Evolutionary conservation across 2,113 vertebrate species (phyloP).

Genomic region (Acrocephalus kingi): DNA sequence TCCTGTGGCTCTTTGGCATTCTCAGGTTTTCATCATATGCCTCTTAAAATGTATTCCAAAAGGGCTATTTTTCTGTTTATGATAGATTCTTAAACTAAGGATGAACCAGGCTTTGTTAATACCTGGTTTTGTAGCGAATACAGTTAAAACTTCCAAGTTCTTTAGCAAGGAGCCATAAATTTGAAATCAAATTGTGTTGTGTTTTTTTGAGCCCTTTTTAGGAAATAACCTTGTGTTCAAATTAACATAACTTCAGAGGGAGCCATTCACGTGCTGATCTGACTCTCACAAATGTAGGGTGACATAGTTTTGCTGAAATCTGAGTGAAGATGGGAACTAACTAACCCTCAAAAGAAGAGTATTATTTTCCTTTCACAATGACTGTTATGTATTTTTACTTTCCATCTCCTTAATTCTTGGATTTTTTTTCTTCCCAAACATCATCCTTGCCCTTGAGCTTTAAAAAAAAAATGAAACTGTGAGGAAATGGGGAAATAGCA

Average conservation of each 20-base stretch:
- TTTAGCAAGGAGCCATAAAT: not conserved
- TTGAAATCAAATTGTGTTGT: not conserved
- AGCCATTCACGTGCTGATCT: not conserved
- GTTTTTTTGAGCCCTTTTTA: not conserved
- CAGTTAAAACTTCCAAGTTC: not conserved
- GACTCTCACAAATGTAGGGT: not conserved
- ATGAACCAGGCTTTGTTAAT: not conserved
- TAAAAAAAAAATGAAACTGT: not conserved
- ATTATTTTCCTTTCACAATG: not conserved
- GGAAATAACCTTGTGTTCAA: not conserved
- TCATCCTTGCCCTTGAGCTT: not conserved
- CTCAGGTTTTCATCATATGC: not conserved
- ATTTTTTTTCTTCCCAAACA: not conserved
- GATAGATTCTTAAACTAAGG: not conserved
- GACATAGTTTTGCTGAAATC: not conserved
- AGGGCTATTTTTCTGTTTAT: not conserved
- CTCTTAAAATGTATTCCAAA: not conserved
- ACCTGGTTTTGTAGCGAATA: not conserved
- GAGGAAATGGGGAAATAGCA: not conserved
- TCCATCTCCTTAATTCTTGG: not conserved
- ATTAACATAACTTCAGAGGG: not conserved
- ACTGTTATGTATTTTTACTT: not conserved
- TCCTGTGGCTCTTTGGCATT: not conserved
- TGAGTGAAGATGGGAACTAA: not conserved
- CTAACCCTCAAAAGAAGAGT: not conserved